Evolutionary conservation across 1,140 invertebrate genomes (phyloP).

Genomic region (Ditylenchus dipsaci): DNA sequence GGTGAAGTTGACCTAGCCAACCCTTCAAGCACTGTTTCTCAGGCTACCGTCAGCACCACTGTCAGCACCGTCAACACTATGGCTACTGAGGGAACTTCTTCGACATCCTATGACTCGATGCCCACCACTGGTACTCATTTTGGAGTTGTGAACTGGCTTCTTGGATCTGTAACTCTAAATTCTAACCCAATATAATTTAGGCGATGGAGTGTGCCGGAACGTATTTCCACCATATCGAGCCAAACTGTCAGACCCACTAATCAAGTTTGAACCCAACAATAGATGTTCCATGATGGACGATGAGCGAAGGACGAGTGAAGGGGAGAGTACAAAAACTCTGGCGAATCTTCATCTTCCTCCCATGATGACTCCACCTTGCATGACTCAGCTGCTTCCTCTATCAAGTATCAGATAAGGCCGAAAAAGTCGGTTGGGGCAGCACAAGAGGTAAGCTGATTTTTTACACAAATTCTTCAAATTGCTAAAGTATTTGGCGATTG

Average conservation of each 20-base stretch:
- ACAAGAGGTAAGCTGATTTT: too few relatives aligned
- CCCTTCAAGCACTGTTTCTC: constrained; percentile 28
- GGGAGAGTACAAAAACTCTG: neutral
- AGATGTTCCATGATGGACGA: constrained; percentile 6
- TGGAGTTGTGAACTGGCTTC: neutral
- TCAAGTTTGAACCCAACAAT: constrained; percentile 7
- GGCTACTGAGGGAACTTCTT: constrained; percentile 28
- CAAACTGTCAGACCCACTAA: constrained; percentile 18
- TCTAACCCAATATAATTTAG: constrained; percentile 1
- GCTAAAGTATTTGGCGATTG: too few relatives aligned
- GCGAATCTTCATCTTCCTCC: constrained; percentile 9
- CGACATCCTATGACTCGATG: constrained; percentile 41
- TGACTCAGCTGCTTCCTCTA: constrained; percentile 10
- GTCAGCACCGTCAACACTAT: constrained; percentile 25
- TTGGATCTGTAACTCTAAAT: neutral
- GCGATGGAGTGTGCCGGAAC: constrained; percentile 39
- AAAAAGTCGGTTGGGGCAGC: neutral
- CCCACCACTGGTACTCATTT: constrained; percentile 24
- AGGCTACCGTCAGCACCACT: constrained; percentile 27
- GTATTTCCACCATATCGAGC: constrained; percentile 40
- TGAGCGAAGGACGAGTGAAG: too few relatives aligned
- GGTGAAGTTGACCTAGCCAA: constrained; percentile 9
- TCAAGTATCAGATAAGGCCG: neutral
- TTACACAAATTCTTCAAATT: too few relatives aligned
- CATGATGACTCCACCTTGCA: constrained; percentile 39